Evolutionary conservation across 1,140 invertebrate species (phyloP), one percentile per base, ranked within the genome.

Genomic region (Ceratitis capitata): DNA sequence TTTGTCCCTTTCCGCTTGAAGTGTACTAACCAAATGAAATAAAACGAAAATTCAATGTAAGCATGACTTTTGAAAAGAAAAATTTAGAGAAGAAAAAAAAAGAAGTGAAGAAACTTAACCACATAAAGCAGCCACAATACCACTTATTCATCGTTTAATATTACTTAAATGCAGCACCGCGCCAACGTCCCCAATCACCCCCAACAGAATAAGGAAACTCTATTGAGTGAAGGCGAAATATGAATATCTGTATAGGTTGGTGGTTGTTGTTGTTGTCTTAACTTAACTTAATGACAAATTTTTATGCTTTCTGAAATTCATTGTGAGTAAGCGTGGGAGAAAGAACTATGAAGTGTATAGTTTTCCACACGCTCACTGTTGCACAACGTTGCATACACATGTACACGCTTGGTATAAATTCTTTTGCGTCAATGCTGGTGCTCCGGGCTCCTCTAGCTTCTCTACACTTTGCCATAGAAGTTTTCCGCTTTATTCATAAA

Each of bases 271-370:
- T 39, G 61, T 69, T 35, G 61, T 19, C 19, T 6, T 39, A 69
- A 29, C 61, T 5, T 35, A n/a, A n/a, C n/a, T 39, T 29, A 88
- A 89, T 90, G 89, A 90, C 89, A 90, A 90, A 90, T 90, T 90
- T 88, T 88, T 89, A 89, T 90, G 90, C 90, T 90, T 90, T 90
- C 89, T 90, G 88, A 88, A 88, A 90, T 32, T 14, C 12, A 16
- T 10, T 35, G 56, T 61, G 32, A 16, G 29, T 64, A 19, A 3
- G 51, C 9, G 61, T 3, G 32, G 56, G 26, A 35, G 32, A 19
- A 53, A 12, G 5, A 53, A 2, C 29, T 12, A 56, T 56, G 45
- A 47, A 47, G 23, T 9, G 51, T 23, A 23, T 56, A 56, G 51
- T 56, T 56, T 23, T 23, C 51, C n/a, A 23, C 51, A 16, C 32